phyloP scores from a whole-genome alignment of 2,888 invertebrate species.

The Napeogenes sylphis region DNA sequence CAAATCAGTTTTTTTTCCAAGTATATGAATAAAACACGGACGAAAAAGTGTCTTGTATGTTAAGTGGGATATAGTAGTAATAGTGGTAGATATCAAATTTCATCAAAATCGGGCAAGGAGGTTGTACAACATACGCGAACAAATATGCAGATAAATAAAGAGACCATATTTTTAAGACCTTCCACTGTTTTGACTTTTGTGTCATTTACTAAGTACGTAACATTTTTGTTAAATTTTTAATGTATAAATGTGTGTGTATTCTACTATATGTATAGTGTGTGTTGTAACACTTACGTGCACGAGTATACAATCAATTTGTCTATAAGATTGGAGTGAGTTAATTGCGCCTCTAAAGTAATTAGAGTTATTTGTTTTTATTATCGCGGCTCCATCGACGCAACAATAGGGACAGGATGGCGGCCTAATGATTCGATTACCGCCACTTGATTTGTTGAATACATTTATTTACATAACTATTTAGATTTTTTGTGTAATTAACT shows the following conservation, averaged over 20 bases:
- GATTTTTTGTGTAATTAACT: background rate
- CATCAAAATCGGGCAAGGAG: no score
- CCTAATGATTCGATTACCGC: constrained; percentile 58
- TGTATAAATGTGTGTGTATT: background rate
- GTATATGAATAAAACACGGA: no score
- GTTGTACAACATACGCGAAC: no score
- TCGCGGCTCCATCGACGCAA: constrained; percentile 54
- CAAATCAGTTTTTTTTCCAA: no score
- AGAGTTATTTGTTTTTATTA: constrained; percentile 74
- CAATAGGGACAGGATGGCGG: constrained; percentile 65
- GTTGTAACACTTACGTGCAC: constrained; percentile 17
- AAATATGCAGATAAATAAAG: no score
- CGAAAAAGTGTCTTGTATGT: no score
- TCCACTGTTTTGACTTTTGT: no score
- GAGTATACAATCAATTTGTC: constrained; percentile 59
- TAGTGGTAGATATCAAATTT: no score
- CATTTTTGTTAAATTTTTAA: no score
- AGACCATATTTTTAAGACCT: no score
- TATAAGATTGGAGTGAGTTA: constrained; percentile 65
- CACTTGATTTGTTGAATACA: constrained; percentile 45
- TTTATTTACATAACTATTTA: constrained; percentile 32
- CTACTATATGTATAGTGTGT: background rate
- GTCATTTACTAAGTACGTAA: no score
- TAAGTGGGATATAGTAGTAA: no score
- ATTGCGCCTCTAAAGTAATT: constrained; percentile 65